Conservation (phyloP, 2,888 invertebrate genomes). For the Nomada hirtipes region DNA sequence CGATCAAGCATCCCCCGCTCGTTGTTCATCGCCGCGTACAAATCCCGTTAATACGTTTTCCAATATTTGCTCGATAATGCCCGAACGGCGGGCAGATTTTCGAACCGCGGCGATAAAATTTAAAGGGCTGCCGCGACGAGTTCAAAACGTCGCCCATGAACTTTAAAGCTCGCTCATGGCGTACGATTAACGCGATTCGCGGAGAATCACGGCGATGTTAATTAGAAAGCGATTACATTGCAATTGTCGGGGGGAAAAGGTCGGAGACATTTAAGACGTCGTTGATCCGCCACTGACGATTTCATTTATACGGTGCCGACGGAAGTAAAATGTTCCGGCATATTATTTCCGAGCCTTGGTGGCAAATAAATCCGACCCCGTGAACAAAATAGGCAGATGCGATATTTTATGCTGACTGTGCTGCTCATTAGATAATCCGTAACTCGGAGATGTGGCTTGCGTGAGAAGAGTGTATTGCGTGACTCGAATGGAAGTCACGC, state of each 20-base stretch:
- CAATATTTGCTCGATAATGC: conserved; percentile 53
- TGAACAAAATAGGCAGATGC: background rate
- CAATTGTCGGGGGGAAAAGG: too few species aligned
- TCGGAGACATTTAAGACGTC: too few species aligned
- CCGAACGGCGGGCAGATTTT: conserved; percentile 23
- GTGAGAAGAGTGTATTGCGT: conserved; percentile 32
- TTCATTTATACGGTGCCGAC: too few species aligned
- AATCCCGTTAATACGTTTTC: conserved; percentile 42
- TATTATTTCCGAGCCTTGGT: too few species aligned
- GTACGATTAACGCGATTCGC: background rate
- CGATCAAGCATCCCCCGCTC: conserved; percentile 29
- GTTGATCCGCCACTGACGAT: too few species aligned
- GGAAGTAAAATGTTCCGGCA: too few species aligned
- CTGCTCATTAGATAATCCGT: conserved; percentile 21
- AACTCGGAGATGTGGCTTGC: conserved; percentile 26
- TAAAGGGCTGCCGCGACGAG: conserved; percentile 28
- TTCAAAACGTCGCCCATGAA: conserved; percentile 28
- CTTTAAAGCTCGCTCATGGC: conserved; percentile 12
- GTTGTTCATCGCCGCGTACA: conserved; percentile 2
- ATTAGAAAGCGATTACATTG: background rate
- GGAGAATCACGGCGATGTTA: background rate
- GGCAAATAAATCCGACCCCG: background rate
- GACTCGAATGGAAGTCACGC: conserved; percentile 36
- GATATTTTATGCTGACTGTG: conserved; percentile 7
- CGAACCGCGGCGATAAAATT: conserved; percentile 38